These are phyloP conservation scores for Slavum lentiscoides DNA, from an alignment of 2,888 invertebrate genomes.

Conservation along the genomic window DNA sequence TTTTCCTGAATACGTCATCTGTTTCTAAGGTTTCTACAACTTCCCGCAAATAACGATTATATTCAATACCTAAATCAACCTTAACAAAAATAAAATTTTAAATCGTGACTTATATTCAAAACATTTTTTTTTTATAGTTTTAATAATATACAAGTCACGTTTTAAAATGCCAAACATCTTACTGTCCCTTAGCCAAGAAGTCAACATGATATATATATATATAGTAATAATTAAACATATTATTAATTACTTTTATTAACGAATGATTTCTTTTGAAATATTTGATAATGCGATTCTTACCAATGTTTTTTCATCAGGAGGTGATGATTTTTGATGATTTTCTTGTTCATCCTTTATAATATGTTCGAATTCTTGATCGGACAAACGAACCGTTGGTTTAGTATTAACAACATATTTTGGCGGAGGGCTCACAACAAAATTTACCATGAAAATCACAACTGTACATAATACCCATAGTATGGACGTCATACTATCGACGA, in stretches of 20 bases:
- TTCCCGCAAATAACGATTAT: slow-evolving; percentile 86
- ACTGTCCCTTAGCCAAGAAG: neutral
- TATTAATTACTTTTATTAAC: too few relatives aligned
- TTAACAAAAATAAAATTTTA: slow-evolving; percentile 38
- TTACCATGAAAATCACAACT: slow-evolving; percentile 4
- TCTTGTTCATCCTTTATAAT: slow-evolving; percentile 47
- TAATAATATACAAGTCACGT: too few relatives aligned
- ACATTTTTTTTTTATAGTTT: neutral
- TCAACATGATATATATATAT: too few relatives aligned
- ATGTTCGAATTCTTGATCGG: slow-evolving; percentile 54
- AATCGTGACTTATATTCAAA: too few relatives aligned
- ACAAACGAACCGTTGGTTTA: slow-evolving; percentile 37
- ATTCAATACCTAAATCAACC: slow-evolving; percentile 66
- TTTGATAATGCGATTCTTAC: slow-evolving; percentile 28
- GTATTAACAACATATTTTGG: slow-evolving; percentile 33
- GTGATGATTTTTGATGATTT: slow-evolving; percentile 7
- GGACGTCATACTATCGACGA: neutral
- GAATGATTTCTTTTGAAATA: too few relatives aligned
- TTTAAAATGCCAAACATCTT: neutral
- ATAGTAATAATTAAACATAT: too few relatives aligned
- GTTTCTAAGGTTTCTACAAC: slow-evolving; percentile 87
- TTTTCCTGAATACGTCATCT: slow-evolving; percentile 80
- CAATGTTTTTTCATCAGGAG: slow-evolving; percentile 37
- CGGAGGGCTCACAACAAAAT: slow-evolving; percentile 26
- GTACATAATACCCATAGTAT: neutral